Evolutionary conservation across 2,113 vertebrate species (phyloP).

Genomic region (Octodon degus): DNA sequence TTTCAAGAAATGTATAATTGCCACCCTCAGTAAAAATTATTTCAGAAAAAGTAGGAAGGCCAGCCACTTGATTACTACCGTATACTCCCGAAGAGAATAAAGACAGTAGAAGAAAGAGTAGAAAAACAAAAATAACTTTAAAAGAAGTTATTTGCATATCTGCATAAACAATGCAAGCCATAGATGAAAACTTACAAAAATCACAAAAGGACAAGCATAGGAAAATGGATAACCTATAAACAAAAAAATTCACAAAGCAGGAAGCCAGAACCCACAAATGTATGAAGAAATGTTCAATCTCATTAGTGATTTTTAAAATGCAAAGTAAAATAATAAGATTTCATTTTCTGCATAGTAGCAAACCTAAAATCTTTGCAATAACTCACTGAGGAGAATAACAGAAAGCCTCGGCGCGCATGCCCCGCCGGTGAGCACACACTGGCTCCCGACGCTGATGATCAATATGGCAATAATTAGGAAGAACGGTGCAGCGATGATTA

Average conservation of each 20-base stretch:
- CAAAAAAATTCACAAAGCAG: neutral
- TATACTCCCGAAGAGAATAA: neutral
- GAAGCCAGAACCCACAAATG: neutral
- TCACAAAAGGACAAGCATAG: neutral
- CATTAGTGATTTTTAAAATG: constrained; percentile 12
- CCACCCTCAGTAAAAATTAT: neutral
- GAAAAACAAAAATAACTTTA: neutral
- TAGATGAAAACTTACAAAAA: constrained; percentile 20
- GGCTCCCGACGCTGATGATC: neutral
- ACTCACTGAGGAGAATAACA: neutral
- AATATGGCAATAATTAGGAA: neutral
- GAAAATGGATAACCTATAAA: neutral
- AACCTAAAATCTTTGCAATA: neutral
- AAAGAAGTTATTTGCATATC: neutral
- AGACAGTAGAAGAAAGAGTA: neutral
- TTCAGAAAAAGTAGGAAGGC: constrained; percentile 23
- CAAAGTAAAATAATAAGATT: constrained; percentile 13
- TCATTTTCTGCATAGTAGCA: neutral
- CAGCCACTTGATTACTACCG: neutral
- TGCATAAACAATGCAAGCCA: neutral
- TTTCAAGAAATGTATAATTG: neutral
- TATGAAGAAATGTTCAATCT: constrained; percentile 24
- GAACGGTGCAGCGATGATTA: neutral
- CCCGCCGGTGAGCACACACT: fast-evolving
- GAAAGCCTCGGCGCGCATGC: neutral